Evolutionary conservation across 2,113 vertebrate genomes (phyloP).

Genomic region (Agapornis roseicollis): DNA sequence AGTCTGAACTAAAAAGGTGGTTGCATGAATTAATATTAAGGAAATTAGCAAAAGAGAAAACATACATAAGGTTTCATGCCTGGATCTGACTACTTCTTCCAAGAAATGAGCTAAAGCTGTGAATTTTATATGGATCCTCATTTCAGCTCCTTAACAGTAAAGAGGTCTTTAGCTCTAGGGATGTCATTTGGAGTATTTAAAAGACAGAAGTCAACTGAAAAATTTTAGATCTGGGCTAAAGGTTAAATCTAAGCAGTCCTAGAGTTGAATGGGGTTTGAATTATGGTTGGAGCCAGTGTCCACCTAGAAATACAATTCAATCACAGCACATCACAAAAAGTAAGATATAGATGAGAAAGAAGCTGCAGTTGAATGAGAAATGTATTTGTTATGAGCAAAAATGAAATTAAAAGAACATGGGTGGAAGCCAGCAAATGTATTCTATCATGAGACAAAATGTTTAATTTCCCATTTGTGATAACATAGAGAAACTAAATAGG

Average conservation of each 20-base stretch:
- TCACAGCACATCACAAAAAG: background rate
- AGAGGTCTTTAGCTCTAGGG: background rate
- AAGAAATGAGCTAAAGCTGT: constrained; percentile 1
- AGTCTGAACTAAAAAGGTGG: background rate
- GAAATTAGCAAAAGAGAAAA: background rate
- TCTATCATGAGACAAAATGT: constrained; percentile 38
- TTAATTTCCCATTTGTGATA: constrained; percentile 49
- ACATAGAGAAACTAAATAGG: background rate
- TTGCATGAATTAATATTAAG: background rate
- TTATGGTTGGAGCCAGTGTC: background rate
- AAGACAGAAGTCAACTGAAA: background rate
- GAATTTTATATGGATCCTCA: background rate
- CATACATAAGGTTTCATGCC: background rate
- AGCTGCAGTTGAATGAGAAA: constrained; percentile 38
- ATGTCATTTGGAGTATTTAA: background rate
- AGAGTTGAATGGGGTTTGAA: background rate
- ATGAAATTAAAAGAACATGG: background rate
- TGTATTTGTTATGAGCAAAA: constrained; percentile 12
- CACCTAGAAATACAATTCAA: background rate
- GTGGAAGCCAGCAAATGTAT: background rate
- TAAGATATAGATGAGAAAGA: background rate
- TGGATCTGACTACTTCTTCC: background rate
- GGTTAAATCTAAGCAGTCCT: background rate
- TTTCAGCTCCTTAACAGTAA: background rate
- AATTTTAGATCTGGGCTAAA: background rate